Conservation (phyloP, 2,888 invertebrate species). For the Mythimna loreyi region DNA sequence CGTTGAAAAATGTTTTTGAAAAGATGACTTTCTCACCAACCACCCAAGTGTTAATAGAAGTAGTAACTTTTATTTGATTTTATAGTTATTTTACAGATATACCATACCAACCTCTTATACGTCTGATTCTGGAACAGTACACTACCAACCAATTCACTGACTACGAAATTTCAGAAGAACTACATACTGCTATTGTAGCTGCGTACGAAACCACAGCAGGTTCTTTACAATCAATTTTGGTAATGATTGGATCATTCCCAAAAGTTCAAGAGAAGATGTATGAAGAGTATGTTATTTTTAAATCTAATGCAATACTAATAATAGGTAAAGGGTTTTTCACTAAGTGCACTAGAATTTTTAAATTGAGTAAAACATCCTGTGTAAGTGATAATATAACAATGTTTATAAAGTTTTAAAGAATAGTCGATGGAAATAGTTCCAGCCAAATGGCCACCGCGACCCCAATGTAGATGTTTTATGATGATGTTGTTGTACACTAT, state of each 20-base stretch:
- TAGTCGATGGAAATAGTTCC: too few relatives aligned
- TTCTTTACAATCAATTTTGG: neutral
- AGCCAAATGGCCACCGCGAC: too few relatives aligned
- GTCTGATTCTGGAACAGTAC: slow-evolving; percentile 7
- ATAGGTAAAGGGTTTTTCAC: too few relatives aligned
- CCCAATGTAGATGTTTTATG: too few relatives aligned
- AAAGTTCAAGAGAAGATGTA: slow-evolving; percentile 18
- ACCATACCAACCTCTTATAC: slow-evolving; percentile 7
- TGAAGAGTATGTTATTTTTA: neutral
- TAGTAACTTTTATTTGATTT: neutral
- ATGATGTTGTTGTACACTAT: too few relatives aligned
- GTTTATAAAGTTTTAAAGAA: too few relatives aligned
- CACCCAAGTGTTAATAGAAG: too few relatives aligned
- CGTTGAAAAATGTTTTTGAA: too few relatives aligned
- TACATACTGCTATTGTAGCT: slow-evolving; percentile 2
- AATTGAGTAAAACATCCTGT: too few relatives aligned
- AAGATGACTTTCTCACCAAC: too few relatives aligned
- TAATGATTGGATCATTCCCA: slow-evolving; percentile 21
- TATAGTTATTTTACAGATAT: neutral
- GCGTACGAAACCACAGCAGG: slow-evolving; percentile 1
- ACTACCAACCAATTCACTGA: slow-evolving; percentile 7
- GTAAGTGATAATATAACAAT: too few relatives aligned
- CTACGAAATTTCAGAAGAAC: slow-evolving; percentile 19
- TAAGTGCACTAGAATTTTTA: too few relatives aligned
- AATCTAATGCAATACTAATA: neutral